Evolutionary conservation across 2,797 vertebrate species (phyloP), one percentile per base, ranked within the genome.

Genomic region (Clamator glandarius): DNA sequence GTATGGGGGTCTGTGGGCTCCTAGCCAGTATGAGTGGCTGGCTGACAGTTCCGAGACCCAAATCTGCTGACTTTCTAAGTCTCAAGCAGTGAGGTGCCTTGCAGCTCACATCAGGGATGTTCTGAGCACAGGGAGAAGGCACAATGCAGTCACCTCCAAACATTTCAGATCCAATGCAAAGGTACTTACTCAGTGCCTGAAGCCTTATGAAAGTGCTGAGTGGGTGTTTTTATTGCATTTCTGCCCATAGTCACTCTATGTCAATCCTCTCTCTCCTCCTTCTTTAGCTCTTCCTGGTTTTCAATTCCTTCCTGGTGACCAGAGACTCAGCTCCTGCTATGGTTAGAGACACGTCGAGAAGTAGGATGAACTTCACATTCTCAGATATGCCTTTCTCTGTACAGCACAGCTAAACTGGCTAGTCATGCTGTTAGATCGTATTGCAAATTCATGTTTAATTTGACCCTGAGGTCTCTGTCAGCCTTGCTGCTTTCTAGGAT

Each of bases 391-490:
- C 29, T 42, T 36, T 91, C 52, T 87, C 55, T 52, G 44, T n/a
- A 84, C 42, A 76, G 63, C 83, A 87, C 87, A 84, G 96, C 74
- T 84, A 85, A 83, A 64, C 80, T 90, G 91, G 29, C 88, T 90
- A 88, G 52, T 96, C 91, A 67, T 93, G 83, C 95, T 96, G 85
- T 86, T 87, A 86, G 92, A 94, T 95, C 70, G 6, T 89, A 77
- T 94, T 97, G 91, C 91, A 96, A 96, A 96, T 91, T 97, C 95
- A 91, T 94, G 93, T 94, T 94, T 93, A 86, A 90, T 90, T 79
- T 96, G 95, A 97, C 93, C 95, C 80, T 64, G 89, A 96, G 95
- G 89, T 95, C 95, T 90, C 74, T 64, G 94, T 83, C 80, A 84
- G 85, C 77, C 41, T 48, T 87, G 91, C 67, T 90, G 87, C 89